phyloP scores from a whole-genome alignment of 1,140 invertebrate species.

The Diplogasteroides magnus region DNA sequence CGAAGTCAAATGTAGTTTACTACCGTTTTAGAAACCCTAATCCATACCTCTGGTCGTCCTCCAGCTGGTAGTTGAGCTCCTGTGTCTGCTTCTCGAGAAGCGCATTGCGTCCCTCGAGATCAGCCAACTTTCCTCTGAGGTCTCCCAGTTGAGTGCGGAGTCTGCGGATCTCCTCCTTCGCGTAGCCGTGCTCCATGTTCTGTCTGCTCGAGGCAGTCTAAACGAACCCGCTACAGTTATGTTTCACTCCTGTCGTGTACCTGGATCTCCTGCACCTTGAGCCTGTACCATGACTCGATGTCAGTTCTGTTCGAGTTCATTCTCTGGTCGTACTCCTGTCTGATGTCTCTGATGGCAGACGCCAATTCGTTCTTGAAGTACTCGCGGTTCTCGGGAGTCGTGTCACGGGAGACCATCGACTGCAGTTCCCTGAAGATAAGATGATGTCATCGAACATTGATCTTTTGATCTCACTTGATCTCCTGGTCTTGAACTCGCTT shows the following conservation, averaged over 20 bases:
- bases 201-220: conserved; percentile 44
- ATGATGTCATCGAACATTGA: background rate
- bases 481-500: conserved; percentile 47
- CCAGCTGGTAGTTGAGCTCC: conserved; percentile 56
- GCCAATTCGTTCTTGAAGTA: conserved; percentile 60
- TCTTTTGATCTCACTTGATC: background rate
- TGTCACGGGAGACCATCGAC: conserved; percentile 60
- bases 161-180: conserved; percentile 60
- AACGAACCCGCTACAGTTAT: background rate
- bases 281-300: conserved; percentile 56
- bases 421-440: conserved; percentile 58
- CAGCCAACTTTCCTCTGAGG: conserved; percentile 57
- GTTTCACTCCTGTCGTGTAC: conserved; percentile 51
- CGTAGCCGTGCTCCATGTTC: conserved; percentile 60
- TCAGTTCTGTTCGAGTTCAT: conserved; percentile 58
- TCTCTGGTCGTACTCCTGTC: conserved; percentile 60
- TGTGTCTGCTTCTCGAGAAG: conserved; percentile 57
- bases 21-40: no score
- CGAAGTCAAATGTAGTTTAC: no score
- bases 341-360: conserved; percentile 60
- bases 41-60: conserved; percentile 53
- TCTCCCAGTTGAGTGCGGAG: conserved; percentile 58
- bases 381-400: conserved; percentile 60
- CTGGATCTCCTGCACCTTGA: conserved; percentile 60
- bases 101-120: conserved; percentile 59